phyloP scores from a whole-genome alignment of 2,113 vertebrate species.

The Scartelaos histophorus region DNA sequence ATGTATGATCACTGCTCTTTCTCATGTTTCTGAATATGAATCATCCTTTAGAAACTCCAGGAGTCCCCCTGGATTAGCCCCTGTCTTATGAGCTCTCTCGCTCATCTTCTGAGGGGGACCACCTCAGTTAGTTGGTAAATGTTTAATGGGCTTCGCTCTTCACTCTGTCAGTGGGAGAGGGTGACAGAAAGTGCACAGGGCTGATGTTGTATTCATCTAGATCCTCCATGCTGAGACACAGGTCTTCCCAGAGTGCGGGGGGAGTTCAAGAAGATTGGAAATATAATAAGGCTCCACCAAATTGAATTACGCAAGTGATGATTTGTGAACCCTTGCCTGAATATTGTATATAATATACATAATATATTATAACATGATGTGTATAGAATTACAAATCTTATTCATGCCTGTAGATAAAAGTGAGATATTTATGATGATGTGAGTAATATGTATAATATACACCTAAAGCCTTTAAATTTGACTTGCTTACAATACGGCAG shows the following conservation, averaged over 20 bases:
- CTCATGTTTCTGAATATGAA: slow-evolving; percentile 61
- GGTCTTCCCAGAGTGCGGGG: slow-evolving; percentile 34
- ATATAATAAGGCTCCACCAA: slow-evolving; percentile 26
- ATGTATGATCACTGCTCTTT: slow-evolving; percentile 49
- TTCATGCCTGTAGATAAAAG: not conserved
- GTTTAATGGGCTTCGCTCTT: slow-evolving; percentile 51
- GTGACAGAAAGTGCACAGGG: slow-evolving; percentile 49
- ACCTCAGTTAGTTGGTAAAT: slow-evolving; percentile 54
- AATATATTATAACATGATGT: not conserved
- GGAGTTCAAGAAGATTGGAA: slow-evolving; percentile 44
- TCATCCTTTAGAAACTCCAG: slow-evolving; percentile 53
- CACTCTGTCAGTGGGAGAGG: slow-evolving; percentile 32
- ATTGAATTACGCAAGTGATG: slow-evolving; percentile 7
- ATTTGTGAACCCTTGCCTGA: slow-evolving; percentile 2
- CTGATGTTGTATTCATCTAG: slow-evolving; percentile 57
- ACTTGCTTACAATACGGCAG: not conserved
- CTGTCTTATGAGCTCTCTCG: slow-evolving; percentile 31
- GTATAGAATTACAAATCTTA: not conserved
- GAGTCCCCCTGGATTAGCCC: slow-evolving; percentile 50
- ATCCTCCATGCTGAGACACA: slow-evolving; percentile 40
- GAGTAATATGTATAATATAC: not conserved
- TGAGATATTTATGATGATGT: not conserved
- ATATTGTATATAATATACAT: not conserved
- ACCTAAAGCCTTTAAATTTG: not conserved
- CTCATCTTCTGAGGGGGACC: slow-evolving; percentile 50